These are phyloP conservation scores for Dasyurus viverrinus DNA, from an alignment of 2,113 vertebrate genomes.

Conservation along the genomic window DNA sequence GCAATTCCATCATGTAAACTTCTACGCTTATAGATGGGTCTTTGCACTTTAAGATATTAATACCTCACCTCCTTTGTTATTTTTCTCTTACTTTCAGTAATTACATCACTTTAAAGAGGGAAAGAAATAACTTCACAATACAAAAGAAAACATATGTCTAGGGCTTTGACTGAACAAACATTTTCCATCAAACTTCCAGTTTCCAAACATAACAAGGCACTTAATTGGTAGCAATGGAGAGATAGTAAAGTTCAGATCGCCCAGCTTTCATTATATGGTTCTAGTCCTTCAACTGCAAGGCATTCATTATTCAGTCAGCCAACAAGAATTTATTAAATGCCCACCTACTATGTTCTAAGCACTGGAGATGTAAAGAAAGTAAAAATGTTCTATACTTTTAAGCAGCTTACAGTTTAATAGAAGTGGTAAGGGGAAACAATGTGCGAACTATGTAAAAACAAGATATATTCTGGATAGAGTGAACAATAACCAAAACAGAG, in stretches of 20 bases:
- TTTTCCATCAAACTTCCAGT: background rate
- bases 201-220: background rate
- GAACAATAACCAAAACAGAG: background rate
- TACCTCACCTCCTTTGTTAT: background rate
- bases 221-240: background rate
- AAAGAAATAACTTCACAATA: background rate
- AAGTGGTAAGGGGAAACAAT: background rate
- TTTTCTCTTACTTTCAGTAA: background rate
- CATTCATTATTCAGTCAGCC: background rate
- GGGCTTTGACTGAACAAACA: background rate
- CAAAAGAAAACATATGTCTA: background rate
- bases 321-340: background rate
- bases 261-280: background rate
- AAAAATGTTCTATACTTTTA: background rate
- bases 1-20: background rate
- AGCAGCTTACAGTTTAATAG: background rate
- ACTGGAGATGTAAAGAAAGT: background rate
- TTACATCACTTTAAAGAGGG: background rate
- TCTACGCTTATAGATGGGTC: background rate
- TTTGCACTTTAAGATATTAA: background rate
- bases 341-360: background rate
- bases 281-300: background rate
- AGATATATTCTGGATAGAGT: background rate
- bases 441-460: background rate
- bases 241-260: background rate